These are phyloP conservation scores for Itoplectis maculator DNA, from an alignment of 2,888 invertebrate species.

Conservation along the genomic window DNA sequence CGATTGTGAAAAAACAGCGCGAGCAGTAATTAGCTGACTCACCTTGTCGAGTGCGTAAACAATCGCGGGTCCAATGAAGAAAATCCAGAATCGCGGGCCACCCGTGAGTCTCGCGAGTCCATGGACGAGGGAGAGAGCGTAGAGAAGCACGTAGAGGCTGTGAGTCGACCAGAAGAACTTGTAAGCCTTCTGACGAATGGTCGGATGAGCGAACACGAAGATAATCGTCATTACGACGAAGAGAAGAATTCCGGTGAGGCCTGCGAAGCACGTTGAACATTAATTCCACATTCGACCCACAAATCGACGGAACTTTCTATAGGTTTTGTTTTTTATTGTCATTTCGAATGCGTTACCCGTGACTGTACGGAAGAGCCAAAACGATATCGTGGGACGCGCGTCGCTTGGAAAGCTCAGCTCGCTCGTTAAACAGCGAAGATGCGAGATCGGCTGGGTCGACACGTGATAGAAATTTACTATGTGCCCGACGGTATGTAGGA, in stretches of 20 bases:
- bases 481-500: constrained; percentile 96
- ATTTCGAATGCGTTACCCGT: constrained; percentile 88
- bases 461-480: constrained; percentile 99
- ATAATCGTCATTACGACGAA: constrained; percentile 97
- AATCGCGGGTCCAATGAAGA: constrained; percentile 95
- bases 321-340: neutral
- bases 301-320: neutral
- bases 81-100: constrained; percentile 96
- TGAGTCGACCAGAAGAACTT: constrained; percentile 98
- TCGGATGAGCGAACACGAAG: constrained; percentile 98
- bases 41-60: constrained; percentile 96
- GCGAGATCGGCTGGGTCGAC: constrained; percentile 97
- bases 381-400: constrained; percentile 96
- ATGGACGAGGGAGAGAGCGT: constrained; percentile 94
- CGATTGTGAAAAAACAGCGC: too few relatives aligned
- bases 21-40: constrained; percentile 56
- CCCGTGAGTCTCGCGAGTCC: constrained; percentile 96
- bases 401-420: constrained; percentile 98
- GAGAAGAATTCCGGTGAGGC: constrained; percentile 93
- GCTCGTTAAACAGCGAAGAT: constrained; percentile 95
- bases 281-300: neutral
- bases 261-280: constrained; percentile 84
- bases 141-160: constrained; percentile 94
- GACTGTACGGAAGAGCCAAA: constrained; percentile 98
- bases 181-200: constrained; percentile 96